Conservation (phyloP, 2,797 vertebrate genomes). For the Neoniphon sammara region DNA sequence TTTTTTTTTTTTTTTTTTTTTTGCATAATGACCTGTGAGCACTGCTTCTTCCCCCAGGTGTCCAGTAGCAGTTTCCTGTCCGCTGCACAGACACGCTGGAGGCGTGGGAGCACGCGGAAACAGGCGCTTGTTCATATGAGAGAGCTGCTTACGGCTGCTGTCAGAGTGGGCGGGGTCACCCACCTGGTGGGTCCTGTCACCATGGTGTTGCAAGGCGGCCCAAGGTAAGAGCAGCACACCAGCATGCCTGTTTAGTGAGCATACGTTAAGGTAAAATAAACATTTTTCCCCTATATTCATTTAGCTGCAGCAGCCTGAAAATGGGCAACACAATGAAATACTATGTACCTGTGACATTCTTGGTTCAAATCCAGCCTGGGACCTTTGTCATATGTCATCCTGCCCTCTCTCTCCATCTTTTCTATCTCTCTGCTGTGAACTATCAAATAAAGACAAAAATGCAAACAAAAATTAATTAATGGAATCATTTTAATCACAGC, state of each 20-base stretch:
- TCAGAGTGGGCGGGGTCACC: conserved; percentile 95
- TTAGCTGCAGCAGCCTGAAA: too few relatives aligned
- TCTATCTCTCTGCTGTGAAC: too few relatives aligned
- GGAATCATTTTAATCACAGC: too few relatives aligned
- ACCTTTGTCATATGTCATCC: too few relatives aligned
- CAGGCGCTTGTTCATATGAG: conserved; percentile 98
- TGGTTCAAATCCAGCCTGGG: too few relatives aligned
- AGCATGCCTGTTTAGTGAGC: neutral
- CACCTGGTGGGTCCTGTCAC: conserved; percentile 97
- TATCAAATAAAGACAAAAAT: neutral
- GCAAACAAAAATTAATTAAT: neutral
- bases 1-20: neutral
- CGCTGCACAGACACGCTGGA: conserved; percentile 96
- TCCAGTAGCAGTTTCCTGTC: conserved; percentile 97
- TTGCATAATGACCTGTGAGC: neutral
- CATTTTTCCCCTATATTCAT: neutral
- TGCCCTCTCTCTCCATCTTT: too few relatives aligned
- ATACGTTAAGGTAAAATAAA: neutral
- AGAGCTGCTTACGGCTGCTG: conserved; percentile 94
- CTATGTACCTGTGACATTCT: too few relatives aligned
- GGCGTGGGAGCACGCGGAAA: conserved; percentile 93
- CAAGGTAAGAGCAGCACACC: conserved; percentile 83
- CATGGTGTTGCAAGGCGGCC: conserved; percentile 97
- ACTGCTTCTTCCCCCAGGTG: conserved; percentile 81
- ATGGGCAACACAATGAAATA: too few relatives aligned